Conservation (phyloP, 2,797 vertebrate species). For the Gymnocypris eckloni region DNA sequence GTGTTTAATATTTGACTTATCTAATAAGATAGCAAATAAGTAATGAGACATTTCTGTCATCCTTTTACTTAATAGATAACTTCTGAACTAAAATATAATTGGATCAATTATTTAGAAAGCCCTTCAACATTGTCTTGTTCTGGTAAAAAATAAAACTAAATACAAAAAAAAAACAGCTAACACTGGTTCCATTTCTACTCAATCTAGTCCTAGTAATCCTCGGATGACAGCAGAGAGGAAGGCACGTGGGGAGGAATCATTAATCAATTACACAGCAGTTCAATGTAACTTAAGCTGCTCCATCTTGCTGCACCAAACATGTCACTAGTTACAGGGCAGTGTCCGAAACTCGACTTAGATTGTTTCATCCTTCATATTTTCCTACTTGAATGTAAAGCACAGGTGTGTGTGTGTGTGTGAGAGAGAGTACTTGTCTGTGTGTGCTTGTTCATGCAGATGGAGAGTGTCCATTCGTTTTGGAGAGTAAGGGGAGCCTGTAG, state of each 20-base stretch:
- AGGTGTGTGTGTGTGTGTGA: conserved; percentile 8
- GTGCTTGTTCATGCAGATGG: conserved; percentile 50
- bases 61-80: not conserved
- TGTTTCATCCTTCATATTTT: conserved; percentile 33
- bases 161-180: not conserved
- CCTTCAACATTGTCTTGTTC: not conserved
- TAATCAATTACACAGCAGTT: conserved; percentile 19
- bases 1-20: not conserved
- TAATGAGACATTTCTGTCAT: not conserved
- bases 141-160: not conserved
- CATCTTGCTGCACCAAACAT: not conserved
- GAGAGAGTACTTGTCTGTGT: conserved; percentile 8
- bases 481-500: conserved; percentile 52
- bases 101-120: not conserved
- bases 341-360: not conserved
- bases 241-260: conserved; percentile 14
- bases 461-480: conserved; percentile 40
- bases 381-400: conserved; percentile 26
- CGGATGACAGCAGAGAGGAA: conserved; percentile 7
- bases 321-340: conserved; percentile 2
- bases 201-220: conserved; percentile 10
- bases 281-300: not conserved
- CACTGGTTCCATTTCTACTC: conserved; percentile 17
- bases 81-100: not conserved
- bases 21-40: conserved; percentile 26